phyloP scores from a whole-genome alignment of 2,113 vertebrate species.

The Microcebus tavaratra region DNA sequence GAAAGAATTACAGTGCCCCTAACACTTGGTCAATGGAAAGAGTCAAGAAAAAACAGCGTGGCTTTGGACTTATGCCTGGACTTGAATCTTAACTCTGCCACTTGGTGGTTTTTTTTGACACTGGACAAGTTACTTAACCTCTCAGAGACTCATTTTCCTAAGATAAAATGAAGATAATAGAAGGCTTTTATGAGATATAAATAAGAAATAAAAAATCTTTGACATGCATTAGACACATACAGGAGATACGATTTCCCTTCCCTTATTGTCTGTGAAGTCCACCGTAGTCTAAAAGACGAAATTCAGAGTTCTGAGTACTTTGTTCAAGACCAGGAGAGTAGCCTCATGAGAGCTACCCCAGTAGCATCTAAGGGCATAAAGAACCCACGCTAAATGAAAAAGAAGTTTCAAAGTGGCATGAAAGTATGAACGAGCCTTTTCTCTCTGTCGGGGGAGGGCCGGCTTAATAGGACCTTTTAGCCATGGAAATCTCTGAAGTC shows the following conservation, averaged over 20 bases:
- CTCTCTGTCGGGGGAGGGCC: not conserved
- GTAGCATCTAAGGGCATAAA: not conserved
- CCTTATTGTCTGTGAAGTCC: not conserved
- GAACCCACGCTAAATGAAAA: not conserved
- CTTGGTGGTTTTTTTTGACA: not conserved
- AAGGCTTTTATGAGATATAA: not conserved
- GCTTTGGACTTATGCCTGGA: not conserved
- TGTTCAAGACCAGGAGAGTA: not conserved
- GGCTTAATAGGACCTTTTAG: not conserved
- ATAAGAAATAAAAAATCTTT: not conserved
- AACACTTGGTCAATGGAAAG: not conserved
- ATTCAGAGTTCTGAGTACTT: not conserved
- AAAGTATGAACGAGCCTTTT: not conserved
- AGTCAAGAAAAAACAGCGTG: not conserved
- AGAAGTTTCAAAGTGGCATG: not conserved
- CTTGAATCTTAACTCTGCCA: not conserved
- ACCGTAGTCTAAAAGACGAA: not conserved
- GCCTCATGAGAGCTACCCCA: not conserved
- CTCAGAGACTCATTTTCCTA: constrained; percentile 25
- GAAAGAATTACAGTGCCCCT: not conserved
- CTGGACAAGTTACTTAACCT: not conserved
- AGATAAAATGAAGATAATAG: not conserved
- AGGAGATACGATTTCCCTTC: not conserved
- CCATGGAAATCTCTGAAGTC: not conserved
- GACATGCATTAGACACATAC: not conserved